Percentiles rank a stretch among this genome's conserved stretches.
phyloP scores from a whole-genome alignment of 1,140 invertebrate species.

The Drosophila nikananu region DNA sequence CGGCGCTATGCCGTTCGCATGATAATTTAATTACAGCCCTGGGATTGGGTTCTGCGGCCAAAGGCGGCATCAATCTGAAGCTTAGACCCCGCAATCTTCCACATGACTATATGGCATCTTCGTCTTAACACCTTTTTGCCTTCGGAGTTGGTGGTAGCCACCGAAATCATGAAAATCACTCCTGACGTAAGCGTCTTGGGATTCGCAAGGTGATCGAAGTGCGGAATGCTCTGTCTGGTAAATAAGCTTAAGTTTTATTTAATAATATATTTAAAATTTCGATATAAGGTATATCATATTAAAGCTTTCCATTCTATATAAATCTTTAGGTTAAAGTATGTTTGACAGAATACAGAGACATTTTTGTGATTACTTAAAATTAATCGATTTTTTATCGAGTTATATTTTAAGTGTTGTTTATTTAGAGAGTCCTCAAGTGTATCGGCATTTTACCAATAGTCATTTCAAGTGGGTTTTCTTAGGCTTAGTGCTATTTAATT shows the following conservation, averaged over 20 bases:
- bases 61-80: slow-evolving; percentile 72
- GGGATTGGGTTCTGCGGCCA: slow-evolving; percentile 52
- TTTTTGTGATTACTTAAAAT: neutral
- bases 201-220: neutral
- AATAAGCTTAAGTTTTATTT: neutral
- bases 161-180: slow-evolving; percentile 32
- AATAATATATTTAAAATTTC: too few relatives aligned
- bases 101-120: slow-evolving; percentile 51
- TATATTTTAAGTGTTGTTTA: neutral
- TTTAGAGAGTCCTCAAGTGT: neutral
- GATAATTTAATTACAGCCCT: slow-evolving; percentile 79
- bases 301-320: too few relatives aligned
- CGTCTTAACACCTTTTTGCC: slow-evolving; percentile 58
- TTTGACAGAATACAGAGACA: neutral
- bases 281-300: too few relatives aligned
- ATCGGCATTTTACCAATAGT: neutral
- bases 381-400: neutral
- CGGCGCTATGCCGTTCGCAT: slow-evolving; percentile 57
- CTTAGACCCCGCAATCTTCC: slow-evolving; percentile 73
- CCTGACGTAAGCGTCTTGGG: neutral
- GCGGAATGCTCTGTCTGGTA: neutral
- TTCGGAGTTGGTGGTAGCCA: slow-evolving; percentile 11
- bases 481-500: neutral
- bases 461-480: neutral
- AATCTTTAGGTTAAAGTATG: neutral